Conservation (phyloP, 2,888 invertebrate species). For the Rhogogaster chlorosoma region DNA sequence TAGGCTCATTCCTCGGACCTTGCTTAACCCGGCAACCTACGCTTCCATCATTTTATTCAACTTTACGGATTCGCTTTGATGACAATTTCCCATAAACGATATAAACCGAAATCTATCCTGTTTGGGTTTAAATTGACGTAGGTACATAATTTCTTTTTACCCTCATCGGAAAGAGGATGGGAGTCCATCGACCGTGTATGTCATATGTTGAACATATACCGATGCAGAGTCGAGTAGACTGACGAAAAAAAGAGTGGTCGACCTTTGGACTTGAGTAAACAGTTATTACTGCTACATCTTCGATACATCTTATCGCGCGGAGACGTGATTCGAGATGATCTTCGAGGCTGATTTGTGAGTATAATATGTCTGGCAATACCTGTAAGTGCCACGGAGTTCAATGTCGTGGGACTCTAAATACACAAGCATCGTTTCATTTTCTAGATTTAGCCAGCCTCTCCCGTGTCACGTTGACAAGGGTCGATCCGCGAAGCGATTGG, state of each 20-base stretch:
- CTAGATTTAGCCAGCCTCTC: slow-evolving; percentile 13
- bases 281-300: slow-evolving; percentile 18
- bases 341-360: slow-evolving; percentile 23
- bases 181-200: neutral
- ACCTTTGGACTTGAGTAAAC: neutral
- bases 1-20: neutral
- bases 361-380: slow-evolving; percentile 13
- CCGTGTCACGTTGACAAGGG: slow-evolving; percentile 30
- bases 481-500: slow-evolving; percentile 42
- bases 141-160: neutral
- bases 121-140: neutral
- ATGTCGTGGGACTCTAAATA: neutral
- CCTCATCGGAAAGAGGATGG: neutral
- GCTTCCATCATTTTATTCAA: neutral
- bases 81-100: neutral
- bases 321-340: slow-evolving; percentile 29
- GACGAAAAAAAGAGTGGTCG: neutral
- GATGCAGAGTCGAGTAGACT: neutral
- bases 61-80: neutral
- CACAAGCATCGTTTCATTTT: slow-evolving; percentile 18
- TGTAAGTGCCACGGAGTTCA: slow-evolving; percentile 17
- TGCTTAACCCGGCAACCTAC: neutral
- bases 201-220: neutral
- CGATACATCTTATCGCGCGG: neutral
- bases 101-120: too few relatives aligned